Evolutionary conservation across 2,888 invertebrate species (phyloP).

Genomic region (Encarsia formosa): DNA sequence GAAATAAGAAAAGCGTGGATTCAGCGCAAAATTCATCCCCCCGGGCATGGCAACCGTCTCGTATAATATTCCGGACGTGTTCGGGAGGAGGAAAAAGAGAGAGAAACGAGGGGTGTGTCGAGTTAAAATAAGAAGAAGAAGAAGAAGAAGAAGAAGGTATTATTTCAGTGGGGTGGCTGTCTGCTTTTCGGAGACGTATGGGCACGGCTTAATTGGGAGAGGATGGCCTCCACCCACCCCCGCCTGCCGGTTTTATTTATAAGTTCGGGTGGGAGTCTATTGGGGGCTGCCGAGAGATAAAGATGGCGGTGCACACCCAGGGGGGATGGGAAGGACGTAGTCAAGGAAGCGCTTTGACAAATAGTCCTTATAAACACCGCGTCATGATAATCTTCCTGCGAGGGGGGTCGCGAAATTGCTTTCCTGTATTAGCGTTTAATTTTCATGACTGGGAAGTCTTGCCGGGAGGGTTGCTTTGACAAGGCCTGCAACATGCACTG

Average conservation of each 20-base stretch:
- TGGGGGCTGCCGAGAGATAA: constrained; percentile 4
- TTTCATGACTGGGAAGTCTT: constrained; percentile 19
- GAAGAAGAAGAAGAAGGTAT: constrained; percentile 18
- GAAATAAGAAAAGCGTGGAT: no score
- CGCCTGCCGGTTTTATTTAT: constrained; percentile 43
- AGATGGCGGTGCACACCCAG: constrained; percentile 15
- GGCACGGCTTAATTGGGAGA: constrained; percentile 48
- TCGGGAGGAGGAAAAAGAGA: not conserved
- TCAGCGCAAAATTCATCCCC: no score
- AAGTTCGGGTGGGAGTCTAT: constrained; percentile 48
- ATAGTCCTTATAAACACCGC: constrained; percentile 50
- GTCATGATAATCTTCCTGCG: constrained; percentile 35
- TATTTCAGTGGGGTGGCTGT: constrained; percentile 50
- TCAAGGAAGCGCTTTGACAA: constrained; percentile 48
- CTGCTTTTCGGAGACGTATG: constrained; percentile 47
- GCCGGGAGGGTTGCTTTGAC: constrained; percentile 26
- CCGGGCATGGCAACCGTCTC: no score
- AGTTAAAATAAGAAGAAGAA: constrained; percentile 5
- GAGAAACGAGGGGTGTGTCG: constrained; percentile 3
- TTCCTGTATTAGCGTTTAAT: constrained; percentile 21
- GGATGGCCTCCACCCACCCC: not conserved
- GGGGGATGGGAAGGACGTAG: constrained; percentile 17
- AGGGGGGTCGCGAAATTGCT: constrained; percentile 21
- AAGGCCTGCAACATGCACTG: not conserved
- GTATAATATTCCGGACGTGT: constrained; percentile 11